Evolutionary conservation across 92 coral and sea anemone genomes (phyloP), one percentile per base, ranked within the genome.

Genomic region (Epizoanthus fatuus): DNA sequence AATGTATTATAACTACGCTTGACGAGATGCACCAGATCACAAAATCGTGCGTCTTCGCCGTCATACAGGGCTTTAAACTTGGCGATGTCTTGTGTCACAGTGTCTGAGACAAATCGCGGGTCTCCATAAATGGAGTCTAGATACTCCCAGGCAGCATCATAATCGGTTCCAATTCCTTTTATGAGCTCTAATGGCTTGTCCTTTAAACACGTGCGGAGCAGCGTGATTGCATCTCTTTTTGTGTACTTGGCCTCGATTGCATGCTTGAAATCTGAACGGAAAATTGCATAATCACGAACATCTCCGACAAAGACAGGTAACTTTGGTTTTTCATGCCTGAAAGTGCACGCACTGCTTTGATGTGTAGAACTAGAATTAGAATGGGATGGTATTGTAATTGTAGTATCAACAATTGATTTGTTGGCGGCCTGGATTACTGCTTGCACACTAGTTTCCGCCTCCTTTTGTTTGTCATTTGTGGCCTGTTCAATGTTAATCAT

Each of bases 261-360:
- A 68, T 91, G 90, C 54, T 69, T 86, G 51, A 90, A 85, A 39
- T 84, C 92, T 3, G 85, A 15, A 3, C 81, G 54, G 60, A 85
- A 86, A 37, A 80, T 90, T 0, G 87, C 87, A 32, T 90, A 90
- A 3, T 90, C 90, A 51, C 90, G 13, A 7, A 85, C 90, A 60
- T 91, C 81, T 22, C 94, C 91, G 42, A 54, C 3, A 42, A 81
- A 86, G 5, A 8, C 74, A 4, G 94, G 91, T 71, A 91, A 3
- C 56, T 86, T 91, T 7, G 91, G 91, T 60, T 86, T 91, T 86
- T 91, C 89, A 6, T 86, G 11, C 39, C 75, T 82, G 37, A 91
- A 87, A 17, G 68, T 65, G 32, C 90, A 90, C 44, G 44, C 44
- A 40, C 44, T 5, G 44, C 44, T 40, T 40, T 40, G 44, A 40